These are phyloP conservation scores for Glareola pratincola DNA, from an alignment of 2,113 vertebrate genomes.

Conservation along the genomic window DNA sequence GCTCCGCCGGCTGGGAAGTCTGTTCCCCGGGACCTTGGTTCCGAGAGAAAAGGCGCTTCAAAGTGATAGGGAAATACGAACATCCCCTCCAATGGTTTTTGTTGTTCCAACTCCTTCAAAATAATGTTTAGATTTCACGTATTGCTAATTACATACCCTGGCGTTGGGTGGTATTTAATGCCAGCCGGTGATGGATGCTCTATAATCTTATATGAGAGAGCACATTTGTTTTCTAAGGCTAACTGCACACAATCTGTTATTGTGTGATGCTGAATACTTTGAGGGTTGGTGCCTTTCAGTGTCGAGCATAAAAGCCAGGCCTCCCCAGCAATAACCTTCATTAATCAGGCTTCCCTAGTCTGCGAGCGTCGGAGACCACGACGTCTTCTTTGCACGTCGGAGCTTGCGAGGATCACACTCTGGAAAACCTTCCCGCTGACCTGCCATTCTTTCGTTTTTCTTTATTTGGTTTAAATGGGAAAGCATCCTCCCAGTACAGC, in stretches of 20 bases:
- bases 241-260: conserved; percentile 54
- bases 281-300: conserved; percentile 46
- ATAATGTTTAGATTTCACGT: not conserved
- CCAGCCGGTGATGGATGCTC: conserved; percentile 40
- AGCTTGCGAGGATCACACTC: not conserved
- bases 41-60: not conserved
- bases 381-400: not conserved
- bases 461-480: not conserved
- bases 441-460: not conserved
- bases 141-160: not conserved
- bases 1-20: not conserved
- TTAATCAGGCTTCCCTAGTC: conserved; percentile 55
- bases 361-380: not conserved
- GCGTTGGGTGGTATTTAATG: not conserved
- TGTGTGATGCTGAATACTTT: conserved; percentile 14
- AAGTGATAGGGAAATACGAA: not conserved
- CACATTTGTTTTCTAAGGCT: conserved; percentile 51
- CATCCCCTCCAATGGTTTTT: not conserved
- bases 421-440: conserved; percentile 1
- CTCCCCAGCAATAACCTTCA: conserved; percentile 41
- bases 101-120: not conserved
- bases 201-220: not conserved
- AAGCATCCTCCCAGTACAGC: not conserved
- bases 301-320: conserved; percentile 31
- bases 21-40: rapidly evolving